Percentiles rank a stretch among this genome's conserved stretches.
phyloP scores from a whole-genome alignment of 2,888 invertebrate genomes.

The Heliothis peltigera region DNA sequence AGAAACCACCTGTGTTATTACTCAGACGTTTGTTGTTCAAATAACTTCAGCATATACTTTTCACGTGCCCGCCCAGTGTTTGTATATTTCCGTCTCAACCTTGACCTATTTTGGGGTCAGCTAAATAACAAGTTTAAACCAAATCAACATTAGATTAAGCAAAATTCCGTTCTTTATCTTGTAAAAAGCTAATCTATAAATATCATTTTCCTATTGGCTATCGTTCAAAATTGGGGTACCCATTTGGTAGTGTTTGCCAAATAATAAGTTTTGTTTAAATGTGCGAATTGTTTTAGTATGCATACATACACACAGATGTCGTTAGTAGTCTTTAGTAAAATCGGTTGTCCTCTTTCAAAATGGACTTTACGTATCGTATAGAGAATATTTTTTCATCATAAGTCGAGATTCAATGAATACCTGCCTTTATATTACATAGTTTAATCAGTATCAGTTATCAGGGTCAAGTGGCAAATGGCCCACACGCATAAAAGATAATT shows the following conservation, averaged over 20 bases:
- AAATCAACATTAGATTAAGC: constrained; percentile 17
- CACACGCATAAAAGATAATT: too few species aligned
- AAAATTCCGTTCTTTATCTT: constrained; percentile 3
- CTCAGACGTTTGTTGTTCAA: constrained; percentile 20
- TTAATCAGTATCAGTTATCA: too few species aligned
- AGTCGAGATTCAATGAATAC: too few species aligned
- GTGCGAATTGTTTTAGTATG: neutral
- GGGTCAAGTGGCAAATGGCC: too few species aligned
- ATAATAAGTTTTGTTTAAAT: constrained; percentile 28
- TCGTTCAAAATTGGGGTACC: constrained; percentile 43
- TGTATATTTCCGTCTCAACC: constrained; percentile 32
- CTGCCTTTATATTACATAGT: too few species aligned
- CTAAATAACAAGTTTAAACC: constrained; percentile 15
- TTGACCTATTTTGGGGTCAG: constrained; percentile 47
- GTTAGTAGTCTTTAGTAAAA: neutral
- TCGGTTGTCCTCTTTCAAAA: too few species aligned
- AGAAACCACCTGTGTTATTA: constrained; percentile 4
- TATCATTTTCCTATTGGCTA: constrained; percentile 49
- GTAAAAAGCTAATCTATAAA: constrained; percentile 28
- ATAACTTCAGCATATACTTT: constrained; percentile 31
- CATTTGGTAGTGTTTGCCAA: constrained; percentile 32
- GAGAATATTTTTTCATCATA: too few species aligned
- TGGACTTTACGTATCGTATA: too few species aligned
- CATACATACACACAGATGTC: constrained; percentile 11
- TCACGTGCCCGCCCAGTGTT: constrained; percentile 27